phyloP scores from a whole-genome alignment of 2,113 vertebrate genomes.

The Conger conger region DNA sequence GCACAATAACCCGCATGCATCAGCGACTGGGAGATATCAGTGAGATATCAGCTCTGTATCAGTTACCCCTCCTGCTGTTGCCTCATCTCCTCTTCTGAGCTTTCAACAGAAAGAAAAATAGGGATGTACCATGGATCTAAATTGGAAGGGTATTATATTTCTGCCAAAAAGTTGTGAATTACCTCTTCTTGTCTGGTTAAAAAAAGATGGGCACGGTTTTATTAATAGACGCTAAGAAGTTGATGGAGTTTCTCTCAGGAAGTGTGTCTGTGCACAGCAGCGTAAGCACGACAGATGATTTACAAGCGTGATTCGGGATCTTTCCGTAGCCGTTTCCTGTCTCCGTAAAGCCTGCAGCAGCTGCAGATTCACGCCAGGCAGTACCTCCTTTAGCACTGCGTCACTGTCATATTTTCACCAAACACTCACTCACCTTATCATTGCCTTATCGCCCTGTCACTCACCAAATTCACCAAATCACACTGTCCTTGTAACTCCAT shows the following conservation, averaged over 20 bases:
- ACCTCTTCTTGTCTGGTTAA: not conserved
- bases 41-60: constrained; percentile 26
- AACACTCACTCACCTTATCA: not conserved
- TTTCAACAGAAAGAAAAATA: not conserved
- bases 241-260: not conserved
- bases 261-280: not conserved
- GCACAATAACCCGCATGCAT: constrained; percentile 58
- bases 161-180: not conserved
- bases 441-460: not conserved
- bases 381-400: not conserved
- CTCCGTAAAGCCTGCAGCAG: not conserved
- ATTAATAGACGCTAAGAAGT: not conserved
- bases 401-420: not conserved
- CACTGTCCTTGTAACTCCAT: not conserved
- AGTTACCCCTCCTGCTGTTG: constrained; percentile 36
- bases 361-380: not conserved
- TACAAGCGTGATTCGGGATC: not conserved
- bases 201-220: not conserved
- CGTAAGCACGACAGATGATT: not conserved
- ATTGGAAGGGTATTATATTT: not conserved
- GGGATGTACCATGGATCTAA: not conserved
- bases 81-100: not conserved
- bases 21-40: constrained; percentile 50
- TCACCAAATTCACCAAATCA: too few relatives aligned
- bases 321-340: not conserved